Conservation (phyloP, 1,140 invertebrate genomes). For the Lethrus apterus region DNA sequence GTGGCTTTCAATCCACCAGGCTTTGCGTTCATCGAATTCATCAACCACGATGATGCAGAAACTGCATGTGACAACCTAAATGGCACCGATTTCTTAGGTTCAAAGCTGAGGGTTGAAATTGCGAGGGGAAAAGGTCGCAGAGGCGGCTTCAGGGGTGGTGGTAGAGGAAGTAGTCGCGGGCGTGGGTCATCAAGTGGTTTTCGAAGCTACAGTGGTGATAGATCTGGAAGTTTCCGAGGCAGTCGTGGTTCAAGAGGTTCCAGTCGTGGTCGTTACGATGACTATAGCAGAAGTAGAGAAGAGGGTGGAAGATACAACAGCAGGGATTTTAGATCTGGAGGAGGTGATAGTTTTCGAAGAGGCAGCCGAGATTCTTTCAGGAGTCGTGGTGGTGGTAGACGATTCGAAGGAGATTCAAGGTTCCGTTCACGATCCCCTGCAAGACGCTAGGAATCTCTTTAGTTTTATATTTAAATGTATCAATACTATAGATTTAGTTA, state of each 20-base stretch:
- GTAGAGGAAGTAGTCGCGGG: conserved; percentile 21
- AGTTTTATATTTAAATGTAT: no score
- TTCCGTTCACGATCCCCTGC: conserved; percentile 37
- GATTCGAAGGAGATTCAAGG: conserved; percentile 31
- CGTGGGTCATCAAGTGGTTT: no score
- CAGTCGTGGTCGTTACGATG: conserved; percentile 37
- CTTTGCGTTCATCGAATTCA: conserved; percentile 98
- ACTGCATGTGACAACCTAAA: conserved; percentile 88
- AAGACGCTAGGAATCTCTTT: conserved; percentile 32
- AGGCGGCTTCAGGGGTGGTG: conserved; percentile 38
- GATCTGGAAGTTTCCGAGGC: conserved; percentile 38
- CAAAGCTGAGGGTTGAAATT: conserved; percentile 75
- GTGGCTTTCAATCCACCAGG: conserved; percentile 91
- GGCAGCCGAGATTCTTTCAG: conserved; percentile 21
- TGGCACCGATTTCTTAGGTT: conserved; percentile 73
- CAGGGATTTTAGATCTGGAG: conserved; percentile 22
- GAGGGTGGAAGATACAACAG: conserved; percentile 20
- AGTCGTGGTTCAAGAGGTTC: conserved; percentile 40
- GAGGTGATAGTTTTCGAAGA: conserved; percentile 23
- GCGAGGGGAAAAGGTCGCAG: conserved; percentile 61
- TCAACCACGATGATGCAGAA: conserved; percentile 89
- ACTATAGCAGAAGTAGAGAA: conserved; percentile 28
- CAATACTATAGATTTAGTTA: no score
- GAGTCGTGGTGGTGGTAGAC: conserved; percentile 24
- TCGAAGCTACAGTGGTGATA: conserved; percentile 45